These are phyloP conservation scores for Danaus plexippus DNA, from an alignment of 1,140 invertebrate genomes.

Conservation along the genomic window DNA sequence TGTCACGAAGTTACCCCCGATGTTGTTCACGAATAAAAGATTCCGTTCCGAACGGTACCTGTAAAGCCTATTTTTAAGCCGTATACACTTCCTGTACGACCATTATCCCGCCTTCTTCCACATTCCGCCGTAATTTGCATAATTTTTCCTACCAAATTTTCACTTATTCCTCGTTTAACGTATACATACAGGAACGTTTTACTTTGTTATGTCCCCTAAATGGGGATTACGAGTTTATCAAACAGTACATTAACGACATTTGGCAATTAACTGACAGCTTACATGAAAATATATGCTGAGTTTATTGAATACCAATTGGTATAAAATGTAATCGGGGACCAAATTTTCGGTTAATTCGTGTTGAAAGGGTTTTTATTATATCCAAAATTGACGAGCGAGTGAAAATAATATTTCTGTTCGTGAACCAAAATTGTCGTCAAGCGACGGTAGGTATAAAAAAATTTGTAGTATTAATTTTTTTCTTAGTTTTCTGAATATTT, in stretches of 20 bases:
- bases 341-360: too few species aligned
- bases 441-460: too few species aligned
- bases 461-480: too few species aligned
- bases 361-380: too few species aligned
- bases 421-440: too few species aligned
- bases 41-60: conserved; percentile 15
- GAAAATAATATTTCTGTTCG: too few species aligned
- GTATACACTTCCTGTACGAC: conserved; percentile 18
- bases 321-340: too few species aligned
- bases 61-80: conserved; percentile 23
- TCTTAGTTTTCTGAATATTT: too few species aligned
- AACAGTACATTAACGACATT: conserved; percentile 13
- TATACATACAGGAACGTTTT: conserved; percentile 12
- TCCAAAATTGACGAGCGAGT: too few species aligned
- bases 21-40: conserved; percentile 12
- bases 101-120: conserved; percentile 25
- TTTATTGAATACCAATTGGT: too few species aligned
- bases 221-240: conserved; percentile 16
- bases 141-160: conserved; percentile 41
- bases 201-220: conserved; percentile 15
- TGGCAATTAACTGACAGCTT: background rate
- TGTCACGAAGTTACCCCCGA: too few species aligned
- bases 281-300: background rate
- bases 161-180: conserved; percentile 36
- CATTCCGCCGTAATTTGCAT: conserved; percentile 35